Conservation (phyloP, 2,113 vertebrate species). For the Lamprologus lemairii region DNA sequence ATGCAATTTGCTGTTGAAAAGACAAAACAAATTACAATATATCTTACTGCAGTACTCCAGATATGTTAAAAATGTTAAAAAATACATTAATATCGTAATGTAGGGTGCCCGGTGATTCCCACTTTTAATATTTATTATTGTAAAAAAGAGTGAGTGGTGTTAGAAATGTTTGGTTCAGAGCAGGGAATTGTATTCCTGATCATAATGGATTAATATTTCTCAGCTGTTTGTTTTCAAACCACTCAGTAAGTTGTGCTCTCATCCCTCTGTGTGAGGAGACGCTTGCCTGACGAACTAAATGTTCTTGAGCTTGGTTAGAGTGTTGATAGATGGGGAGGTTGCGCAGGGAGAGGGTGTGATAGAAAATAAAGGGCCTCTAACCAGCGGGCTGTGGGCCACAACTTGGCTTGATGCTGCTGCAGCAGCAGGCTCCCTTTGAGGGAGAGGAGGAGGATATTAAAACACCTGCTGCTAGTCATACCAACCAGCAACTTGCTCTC, state of each 20-base stretch:
- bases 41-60: background rate
- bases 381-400: background rate
- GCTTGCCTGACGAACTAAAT: background rate
- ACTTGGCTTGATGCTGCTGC: constrained; percentile 12
- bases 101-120: background rate
- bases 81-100: background rate
- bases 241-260: background rate
- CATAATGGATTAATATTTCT: background rate
- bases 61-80: background rate
- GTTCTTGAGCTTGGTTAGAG: background rate
- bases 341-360: background rate
- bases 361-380: constrained; percentile 5
- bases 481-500: background rate
- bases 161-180: background rate
- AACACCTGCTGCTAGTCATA: constrained; percentile 19
- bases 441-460: background rate
- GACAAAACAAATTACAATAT: background rate
- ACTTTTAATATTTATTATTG: background rate
- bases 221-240: constrained; percentile 21
- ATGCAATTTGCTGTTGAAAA: background rate
- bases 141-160: background rate
- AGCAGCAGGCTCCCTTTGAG: background rate
- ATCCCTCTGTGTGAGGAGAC: background rate
- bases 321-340: background rate
- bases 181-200: background rate